Conservation (phyloP, 2,113 vertebrate genomes). For the Anser brachyrhynchus region DNA sequence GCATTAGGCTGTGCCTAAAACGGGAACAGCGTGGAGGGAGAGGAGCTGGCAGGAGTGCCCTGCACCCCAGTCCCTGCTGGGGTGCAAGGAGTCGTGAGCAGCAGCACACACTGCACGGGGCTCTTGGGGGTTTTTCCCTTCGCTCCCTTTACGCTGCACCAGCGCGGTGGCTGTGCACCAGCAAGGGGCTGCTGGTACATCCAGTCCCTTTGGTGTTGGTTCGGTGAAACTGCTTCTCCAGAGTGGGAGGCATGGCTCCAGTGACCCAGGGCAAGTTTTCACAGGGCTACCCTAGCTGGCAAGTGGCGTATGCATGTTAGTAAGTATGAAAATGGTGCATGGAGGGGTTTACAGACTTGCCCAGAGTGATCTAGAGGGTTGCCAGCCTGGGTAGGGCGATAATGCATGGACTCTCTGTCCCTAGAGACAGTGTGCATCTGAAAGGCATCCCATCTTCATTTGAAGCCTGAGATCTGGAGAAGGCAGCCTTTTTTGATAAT, state of each 20-base stretch:
- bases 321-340: background rate
- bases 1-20: background rate
- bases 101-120: background rate
- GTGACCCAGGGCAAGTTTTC: fast-evolving
- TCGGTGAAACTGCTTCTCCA: background rate
- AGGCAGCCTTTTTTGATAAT: background rate
- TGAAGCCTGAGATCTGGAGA: background rate
- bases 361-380: background rate
- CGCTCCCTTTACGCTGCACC: background rate
- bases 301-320: background rate
- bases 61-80: background rate
- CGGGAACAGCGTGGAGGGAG: background rate
- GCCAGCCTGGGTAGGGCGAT: background rate
- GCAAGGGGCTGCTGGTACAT: background rate
- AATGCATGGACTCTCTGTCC: background rate
- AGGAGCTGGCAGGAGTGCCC: background rate
- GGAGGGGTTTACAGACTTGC: background rate
- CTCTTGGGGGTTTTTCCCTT: background rate
- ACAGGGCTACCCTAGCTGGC: background rate
- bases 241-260: background rate
- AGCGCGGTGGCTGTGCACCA: background rate
- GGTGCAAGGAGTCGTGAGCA: background rate
- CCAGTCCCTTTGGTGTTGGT: background rate
- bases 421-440: background rate
- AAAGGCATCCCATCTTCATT: background rate